Base-by-base conservation (phyloP, 2,113 vertebrate species). In the Syngnathus floridae region DNA sequence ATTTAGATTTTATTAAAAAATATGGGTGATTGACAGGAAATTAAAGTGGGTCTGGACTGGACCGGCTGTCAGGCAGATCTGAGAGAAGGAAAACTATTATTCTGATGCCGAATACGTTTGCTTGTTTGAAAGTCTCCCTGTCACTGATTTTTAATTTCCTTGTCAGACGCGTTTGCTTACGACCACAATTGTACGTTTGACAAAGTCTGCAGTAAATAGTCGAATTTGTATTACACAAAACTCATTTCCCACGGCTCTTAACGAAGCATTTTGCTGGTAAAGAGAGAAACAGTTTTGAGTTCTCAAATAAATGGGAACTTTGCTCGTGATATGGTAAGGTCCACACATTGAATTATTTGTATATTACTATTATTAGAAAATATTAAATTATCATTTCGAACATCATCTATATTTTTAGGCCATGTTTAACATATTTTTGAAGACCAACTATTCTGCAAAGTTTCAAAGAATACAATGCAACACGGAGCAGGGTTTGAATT, bases 1-100 rank as follows among this genome's bases (percentile, higher is more conserved):
- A 82, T 86, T 86, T 82, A 77, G 72, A 68, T 77, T 76, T 80
- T 79, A 72, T 85, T 84, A 82, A 82, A 73, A 79, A 78, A 75
- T 67, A 22, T 40, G 60, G 38, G 35, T 83, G 82, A 86, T 78
- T 86, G 86, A 78, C 84, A 85, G 86, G 76, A 84, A 84, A 84
- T 85, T 67, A 80, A 84, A 85, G 80, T 63, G 59, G 52, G 66
- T 65, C 59, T 67, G 65, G 74, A 79, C 73, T 61, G 69, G 40
- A 61, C 59, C 13, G 7, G 26, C 40, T 75, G 74, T 71, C 69
- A 70, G 71, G 70, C 41, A 77, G 37, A 68, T 46, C 55, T 36
- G 16, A 21, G 12, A 17, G 49, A 58, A 46, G n/a, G 45, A 74
- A 69, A 70, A 62, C 31, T 70, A 66, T 63, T 73, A 60, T 62